Conservation (phyloP, 2,113 vertebrate species). For the Colossoma macropomum region DNA sequence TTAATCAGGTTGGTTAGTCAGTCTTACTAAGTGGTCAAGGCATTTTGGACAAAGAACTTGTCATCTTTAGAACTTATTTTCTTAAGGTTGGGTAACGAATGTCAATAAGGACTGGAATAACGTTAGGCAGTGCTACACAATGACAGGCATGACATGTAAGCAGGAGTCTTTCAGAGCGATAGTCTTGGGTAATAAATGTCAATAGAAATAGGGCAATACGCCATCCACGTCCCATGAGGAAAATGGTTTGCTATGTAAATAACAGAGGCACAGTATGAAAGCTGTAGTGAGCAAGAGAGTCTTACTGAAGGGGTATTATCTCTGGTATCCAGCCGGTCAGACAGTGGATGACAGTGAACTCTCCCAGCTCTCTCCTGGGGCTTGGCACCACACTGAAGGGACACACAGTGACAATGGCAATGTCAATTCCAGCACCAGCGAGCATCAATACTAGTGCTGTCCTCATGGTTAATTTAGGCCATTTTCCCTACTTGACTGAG, state of each 20-base stretch:
- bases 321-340: constrained; percentile 94
- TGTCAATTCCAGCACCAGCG: constrained; percentile 9
- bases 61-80: background rate
- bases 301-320: constrained; percentile 84
- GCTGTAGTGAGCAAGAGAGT: constrained; percentile 12
- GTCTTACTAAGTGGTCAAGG: background rate
- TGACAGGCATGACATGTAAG: background rate
- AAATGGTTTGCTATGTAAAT: background rate
- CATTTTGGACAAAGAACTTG: background rate
- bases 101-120: background rate
- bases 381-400: constrained; percentile 58
- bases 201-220: background rate
- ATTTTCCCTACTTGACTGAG: background rate
- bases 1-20: background rate
- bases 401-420: constrained; percentile 39
- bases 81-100: background rate
- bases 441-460: constrained; percentile 6
- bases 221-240: background rate
- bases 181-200: background rate
- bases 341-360: constrained; percentile 85
- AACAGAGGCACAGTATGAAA: background rate
- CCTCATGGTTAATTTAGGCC: background rate
- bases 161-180: background rate
- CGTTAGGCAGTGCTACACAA: background rate
- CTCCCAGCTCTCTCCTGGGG: constrained; percentile 79